Evolutionary conservation across 2,113 vertebrate genomes (phyloP).

Genomic region (Plotosus lineatus): DNA sequence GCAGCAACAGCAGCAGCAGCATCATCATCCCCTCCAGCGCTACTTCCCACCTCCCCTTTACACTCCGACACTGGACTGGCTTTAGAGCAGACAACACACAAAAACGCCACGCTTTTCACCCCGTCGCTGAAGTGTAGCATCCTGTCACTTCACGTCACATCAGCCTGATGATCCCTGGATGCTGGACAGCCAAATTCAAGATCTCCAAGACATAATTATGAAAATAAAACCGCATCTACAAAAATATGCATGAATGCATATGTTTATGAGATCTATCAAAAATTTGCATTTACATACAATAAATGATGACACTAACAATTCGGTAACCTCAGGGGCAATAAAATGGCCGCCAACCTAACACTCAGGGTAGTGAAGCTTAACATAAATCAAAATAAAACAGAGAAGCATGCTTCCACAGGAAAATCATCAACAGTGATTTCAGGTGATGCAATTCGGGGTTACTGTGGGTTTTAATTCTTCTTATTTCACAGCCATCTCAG

Average conservation of each 20-base stretch:
- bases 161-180: neutral
- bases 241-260: neutral
- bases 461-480: neutral
- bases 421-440: neutral
- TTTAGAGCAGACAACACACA: neutral
- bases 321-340: neutral
- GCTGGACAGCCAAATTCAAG: neutral
- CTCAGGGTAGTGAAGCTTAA: too few species aligned
- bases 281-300: neutral
- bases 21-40: conserved; percentile 33
- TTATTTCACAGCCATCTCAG: neutral
- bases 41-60: conserved; percentile 39
- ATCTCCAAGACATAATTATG: neutral
- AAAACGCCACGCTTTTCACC: neutral
- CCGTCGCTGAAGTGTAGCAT: neutral
- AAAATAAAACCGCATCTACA: neutral
- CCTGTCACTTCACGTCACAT: neutral
- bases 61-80: conserved; percentile 31
- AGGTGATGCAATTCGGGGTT: neutral
- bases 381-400: neutral
- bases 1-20: neutral
- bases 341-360: neutral
- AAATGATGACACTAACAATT: neutral
- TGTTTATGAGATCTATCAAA: neutral
- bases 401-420: too few species aligned